Percentiles rank a stretch among this genome's conserved stretches.
phyloP scores from a whole-genome alignment of 2,888 invertebrate species.

The Acanthacorydalis orientalis region DNA sequence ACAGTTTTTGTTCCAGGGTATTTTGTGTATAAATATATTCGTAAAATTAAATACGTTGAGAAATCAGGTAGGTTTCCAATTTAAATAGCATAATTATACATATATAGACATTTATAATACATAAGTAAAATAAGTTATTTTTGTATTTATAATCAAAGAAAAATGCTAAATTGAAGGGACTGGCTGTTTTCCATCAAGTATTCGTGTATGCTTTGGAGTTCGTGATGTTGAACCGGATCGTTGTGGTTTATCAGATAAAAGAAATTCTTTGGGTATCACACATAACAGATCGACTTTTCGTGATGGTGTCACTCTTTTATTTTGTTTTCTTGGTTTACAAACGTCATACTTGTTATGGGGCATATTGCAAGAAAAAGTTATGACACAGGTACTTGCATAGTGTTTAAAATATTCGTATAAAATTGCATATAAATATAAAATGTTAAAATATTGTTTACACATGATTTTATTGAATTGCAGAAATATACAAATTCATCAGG shows the following conservation, averaged over 20 bases:
- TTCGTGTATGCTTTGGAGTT: constrained; percentile 35
- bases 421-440: not conserved
- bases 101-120: not conserved
- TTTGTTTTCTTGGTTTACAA: constrained; percentile 82
- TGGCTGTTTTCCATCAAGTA: constrained; percentile 26
- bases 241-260: constrained; percentile 17
- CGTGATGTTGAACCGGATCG: constrained; percentile 27
- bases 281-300: constrained; percentile 32
- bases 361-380: constrained; percentile 91
- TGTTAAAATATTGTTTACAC: not conserved
- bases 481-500: constrained; percentile 49
- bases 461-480: constrained; percentile 22
- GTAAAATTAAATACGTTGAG: constrained; percentile 63
- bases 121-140: not conserved
- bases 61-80: constrained; percentile 42
- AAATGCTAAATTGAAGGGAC: constrained; percentile 18
- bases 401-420: not conserved
- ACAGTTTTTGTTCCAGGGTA: constrained; percentile 78
- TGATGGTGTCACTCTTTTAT: constrained; percentile 41
- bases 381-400: constrained; percentile 54
- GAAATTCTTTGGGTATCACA: constrained; percentile 15
- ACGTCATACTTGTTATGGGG: constrained; percentile 90
- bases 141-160: constrained; percentile 3
- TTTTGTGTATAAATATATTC: constrained; percentile 65
- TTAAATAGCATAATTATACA: not conserved